Evolutionary conservation across 2,113 vertebrate species (phyloP).

Genomic region (Megaceryle torquata): DNA sequence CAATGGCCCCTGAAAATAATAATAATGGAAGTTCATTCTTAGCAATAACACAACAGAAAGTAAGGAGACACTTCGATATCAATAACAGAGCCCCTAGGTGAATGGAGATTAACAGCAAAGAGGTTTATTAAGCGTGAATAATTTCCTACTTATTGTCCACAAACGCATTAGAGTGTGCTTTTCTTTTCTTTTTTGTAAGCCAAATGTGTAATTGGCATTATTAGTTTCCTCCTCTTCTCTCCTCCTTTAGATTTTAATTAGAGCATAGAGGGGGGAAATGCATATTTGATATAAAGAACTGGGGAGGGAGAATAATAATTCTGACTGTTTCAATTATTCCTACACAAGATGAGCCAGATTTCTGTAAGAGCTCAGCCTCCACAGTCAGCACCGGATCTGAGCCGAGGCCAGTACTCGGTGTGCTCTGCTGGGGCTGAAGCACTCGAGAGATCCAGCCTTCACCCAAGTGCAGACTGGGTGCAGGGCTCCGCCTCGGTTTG

Average conservation of each 20-base stretch:
- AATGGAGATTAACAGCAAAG: constrained; percentile 48
- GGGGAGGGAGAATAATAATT: not conserved
- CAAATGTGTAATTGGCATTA: constrained; percentile 53
- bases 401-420: not conserved
- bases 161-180: constrained; percentile 18
- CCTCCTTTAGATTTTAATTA: constrained; percentile 52
- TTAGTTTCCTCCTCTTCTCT: constrained; percentile 41
- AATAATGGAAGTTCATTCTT: not conserved
- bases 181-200: constrained; percentile 18
- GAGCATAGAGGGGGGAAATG: not conserved
- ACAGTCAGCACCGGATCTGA: not conserved
- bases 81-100: constrained; percentile 27
- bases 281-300: not conserved
- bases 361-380: not conserved
- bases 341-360: not conserved
- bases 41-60: not conserved
- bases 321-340: constrained; percentile 21
- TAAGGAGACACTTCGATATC: not conserved
- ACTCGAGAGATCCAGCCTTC: not conserved
- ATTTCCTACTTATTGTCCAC: constrained; percentile 59
- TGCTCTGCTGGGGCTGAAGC: not conserved
- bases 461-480: not conserved
- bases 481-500: not conserved
- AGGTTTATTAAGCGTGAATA: constrained; percentile 60
- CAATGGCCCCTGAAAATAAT: not conserved